Base-by-base conservation (phyloP, 2,888 invertebrate species). In the Pharmacophagus antenor region DNA sequence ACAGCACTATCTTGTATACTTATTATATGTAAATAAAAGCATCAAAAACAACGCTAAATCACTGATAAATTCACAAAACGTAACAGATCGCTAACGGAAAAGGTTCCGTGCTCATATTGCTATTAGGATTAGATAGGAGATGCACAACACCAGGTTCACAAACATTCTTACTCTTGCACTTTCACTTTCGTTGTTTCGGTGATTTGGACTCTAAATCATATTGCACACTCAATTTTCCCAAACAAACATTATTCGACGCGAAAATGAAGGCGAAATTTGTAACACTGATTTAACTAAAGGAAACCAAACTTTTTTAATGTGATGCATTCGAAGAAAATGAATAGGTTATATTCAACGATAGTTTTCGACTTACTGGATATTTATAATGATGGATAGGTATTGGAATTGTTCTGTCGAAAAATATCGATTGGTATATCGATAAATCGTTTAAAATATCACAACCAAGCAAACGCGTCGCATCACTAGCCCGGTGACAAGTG, bases 121-220 rank as follows among this genome's bases (percentile, higher is more conserved):
- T n/a, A n/a, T n/a, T n/a, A n/a, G n/a, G n/a, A n/a, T n/a, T n/a
- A n/a, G n/a, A n/a, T n/a, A n/a, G n/a, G 59, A 65, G 37, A 69
- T 70, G 74, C 74, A 73, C 73, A 72, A 72, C 62, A 64, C n/a
- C n/a, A n/a, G n/a, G 60, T 56, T 64, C 63, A 76, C 77, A 76
- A 76, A 76, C 72, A 69, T 65, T 61, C 21, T 72, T 67, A 69
- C 66, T 67, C 56, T 62, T 58, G 65, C n/a, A 66, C 63, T 64
- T 53, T 59, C 49, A 5, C 15, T 37, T n/a, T 27, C n/a, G 4
- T 37, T n/a, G n/a, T n/a, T n/a, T n/a, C n/a, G n/a, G n/a, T n/a
- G n/a, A n/a, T n/a, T n/a, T n/a, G n/a, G n/a, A n/a, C n/a, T n/a
- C n/a, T n/a, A n/a, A n/a, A n/a, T n/a, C n/a, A n/a, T n/a, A n/a